Base-by-base conservation (phyloP, 2,888 invertebrate species). In the Dorcus hopei region DNA sequence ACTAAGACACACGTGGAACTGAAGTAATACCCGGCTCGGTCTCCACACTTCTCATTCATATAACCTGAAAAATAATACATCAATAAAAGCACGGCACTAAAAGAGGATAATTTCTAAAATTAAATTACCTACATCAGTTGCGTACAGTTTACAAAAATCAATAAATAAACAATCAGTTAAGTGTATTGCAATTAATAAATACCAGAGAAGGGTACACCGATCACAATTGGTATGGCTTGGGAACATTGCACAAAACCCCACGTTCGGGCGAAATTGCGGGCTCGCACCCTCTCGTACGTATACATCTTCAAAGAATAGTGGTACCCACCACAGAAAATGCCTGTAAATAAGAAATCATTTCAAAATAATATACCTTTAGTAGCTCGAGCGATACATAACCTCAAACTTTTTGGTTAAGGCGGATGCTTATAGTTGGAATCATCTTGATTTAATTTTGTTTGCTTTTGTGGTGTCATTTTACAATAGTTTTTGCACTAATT, bases 201-300 rank as follows among this genome's bases (percentile, higher is more conserved):
- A 91, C 91, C 91, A 74, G 91, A 88, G 61, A 91, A 83, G 7
- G 93, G 93, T 48, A 93, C 89, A 49, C 93, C 93, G 51, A 93
- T 87, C 1, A 90, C 88, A 47, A 91, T 89, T 6, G 93, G 92
- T 70, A 94, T 87, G 11, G 91, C 90, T 77, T 93, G 93, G 9
- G 91, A 90, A 74, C 90, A 91, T 76, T 92, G 91, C 52, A 93
- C 89, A 79, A 91, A 94, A 58, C 93, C 91, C 93, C 93, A 93
- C 1, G 93, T 92, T 54, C 92, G 82, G 0, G 93, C 91, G 74
- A 93, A 93, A 77, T 94, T 90, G 61, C 93, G 82, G 2, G 92
- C 91, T 52, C 92, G 81, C 26, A 94, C 93, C 60, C 92, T 82
- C 77, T 94, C 93, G 75, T 91, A 93, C 0, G 91, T 91, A 80